These are phyloP conservation scores for Ichneumoninae sp. DNA, from an alignment of 2,888 invertebrate species.

Conservation along the genomic window DNA sequence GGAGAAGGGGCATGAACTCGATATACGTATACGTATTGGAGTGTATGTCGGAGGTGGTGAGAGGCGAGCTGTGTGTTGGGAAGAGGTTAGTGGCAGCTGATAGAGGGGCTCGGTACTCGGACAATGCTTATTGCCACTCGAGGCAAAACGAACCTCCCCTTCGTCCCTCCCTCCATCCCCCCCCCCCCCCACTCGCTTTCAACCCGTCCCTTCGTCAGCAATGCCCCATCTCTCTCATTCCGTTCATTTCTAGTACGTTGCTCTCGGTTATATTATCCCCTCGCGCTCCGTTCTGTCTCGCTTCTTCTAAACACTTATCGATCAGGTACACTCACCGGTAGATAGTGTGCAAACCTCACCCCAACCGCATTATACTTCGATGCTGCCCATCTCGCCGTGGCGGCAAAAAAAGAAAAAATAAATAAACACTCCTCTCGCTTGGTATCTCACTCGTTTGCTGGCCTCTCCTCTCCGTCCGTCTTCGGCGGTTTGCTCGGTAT, in stretches of 20 bases:
- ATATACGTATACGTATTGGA: constrained; percentile 48
- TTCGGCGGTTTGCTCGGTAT: background rate
- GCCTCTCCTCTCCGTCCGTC: background rate
- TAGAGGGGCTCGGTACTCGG: constrained; percentile 71
- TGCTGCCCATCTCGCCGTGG: constrained; percentile 54
- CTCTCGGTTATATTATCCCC: constrained; percentile 61
- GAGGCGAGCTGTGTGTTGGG: constrained; percentile 52
- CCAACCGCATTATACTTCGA: constrained; percentile 58
- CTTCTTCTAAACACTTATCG: constrained; percentile 62
- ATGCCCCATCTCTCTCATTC: constrained; percentile 46
- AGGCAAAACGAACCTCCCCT: constrained; percentile 75
- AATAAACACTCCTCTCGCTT: background rate
- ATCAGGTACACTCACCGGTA: constrained; percentile 61
- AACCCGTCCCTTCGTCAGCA: constrained; percentile 28
- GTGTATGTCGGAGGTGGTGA: constrained; percentile 55
- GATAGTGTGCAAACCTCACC: constrained; percentile 56
- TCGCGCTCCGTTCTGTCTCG: constrained; percentile 31
- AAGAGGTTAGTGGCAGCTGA: constrained; percentile 65
- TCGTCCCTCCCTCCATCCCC: constrained; percentile 31
- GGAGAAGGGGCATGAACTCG: constrained; percentile 45
- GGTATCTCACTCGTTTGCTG: constrained; percentile 6
- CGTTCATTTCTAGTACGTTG: constrained; percentile 67
- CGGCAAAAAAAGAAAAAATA: constrained; percentile 2
- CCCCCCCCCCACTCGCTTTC: constrained; percentile 30
- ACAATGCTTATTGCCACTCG: constrained; percentile 79